These are phyloP conservation scores for Rhombomys opimus DNA, from an alignment of 2,113 vertebrate species.

Conservation along the genomic window DNA sequence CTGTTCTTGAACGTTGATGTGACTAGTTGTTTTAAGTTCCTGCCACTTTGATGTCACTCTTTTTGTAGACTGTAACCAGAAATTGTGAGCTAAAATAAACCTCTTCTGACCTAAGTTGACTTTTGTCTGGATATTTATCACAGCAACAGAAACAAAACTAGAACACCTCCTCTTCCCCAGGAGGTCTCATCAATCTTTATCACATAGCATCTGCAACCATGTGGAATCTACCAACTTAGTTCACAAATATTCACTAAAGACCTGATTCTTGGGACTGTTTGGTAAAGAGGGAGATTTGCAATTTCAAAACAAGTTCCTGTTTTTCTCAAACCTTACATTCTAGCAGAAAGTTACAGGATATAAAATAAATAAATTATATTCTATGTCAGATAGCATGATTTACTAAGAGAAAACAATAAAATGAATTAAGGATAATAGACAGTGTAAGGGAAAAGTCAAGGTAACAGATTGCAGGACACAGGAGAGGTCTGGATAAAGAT, in stretches of 20 bases:
- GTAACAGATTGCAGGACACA: neutral
- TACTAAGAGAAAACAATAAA: neutral
- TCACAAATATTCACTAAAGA: neutral
- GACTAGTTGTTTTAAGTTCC: neutral
- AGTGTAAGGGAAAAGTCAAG: neutral
- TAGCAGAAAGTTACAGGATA: neutral
- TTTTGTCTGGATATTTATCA: neutral
- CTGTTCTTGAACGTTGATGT: too few species aligned
- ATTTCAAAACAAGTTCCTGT: neutral
- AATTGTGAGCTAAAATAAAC: neutral
- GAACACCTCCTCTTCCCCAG: neutral
- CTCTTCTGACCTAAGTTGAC: neutral
- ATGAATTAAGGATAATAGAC: fast-evolving
- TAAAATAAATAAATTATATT: neutral
- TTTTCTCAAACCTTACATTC: neutral
- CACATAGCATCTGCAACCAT: neutral
- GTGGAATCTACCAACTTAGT: neutral
- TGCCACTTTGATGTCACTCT: neutral
- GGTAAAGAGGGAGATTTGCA: neutral
- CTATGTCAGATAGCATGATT: neutral
- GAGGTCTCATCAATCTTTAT: neutral
- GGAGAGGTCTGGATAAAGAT: neutral
- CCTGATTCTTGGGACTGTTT: neutral
- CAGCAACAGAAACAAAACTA: neutral
- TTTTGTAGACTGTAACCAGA: too few species aligned